A percentile compares a stretch with the other conserved stretches of the same genome.
These are phyloP conservation scores for Yoshiicerus persimilis DNA, from an alignment of 1,140 invertebrate genomes.

Conservation along the genomic window DNA sequence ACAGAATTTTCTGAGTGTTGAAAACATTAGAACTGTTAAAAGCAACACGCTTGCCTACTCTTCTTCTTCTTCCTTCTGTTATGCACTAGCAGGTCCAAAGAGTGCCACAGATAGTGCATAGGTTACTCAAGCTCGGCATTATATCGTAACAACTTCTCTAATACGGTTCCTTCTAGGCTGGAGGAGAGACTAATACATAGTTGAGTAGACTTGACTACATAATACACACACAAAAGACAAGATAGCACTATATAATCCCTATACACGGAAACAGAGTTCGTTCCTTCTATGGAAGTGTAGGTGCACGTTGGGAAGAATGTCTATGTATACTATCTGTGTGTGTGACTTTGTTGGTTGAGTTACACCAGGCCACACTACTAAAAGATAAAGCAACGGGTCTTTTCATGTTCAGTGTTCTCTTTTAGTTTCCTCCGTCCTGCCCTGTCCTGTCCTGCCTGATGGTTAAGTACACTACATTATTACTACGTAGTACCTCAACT, in stretches of 20 bases:
- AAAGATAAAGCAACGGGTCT: neutral
- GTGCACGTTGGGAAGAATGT: neutral
- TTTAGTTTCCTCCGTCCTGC: neutral
- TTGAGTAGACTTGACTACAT: neutral
- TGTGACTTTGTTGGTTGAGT: neutral
- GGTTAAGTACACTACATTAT: neutral
- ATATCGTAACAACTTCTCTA: no score
- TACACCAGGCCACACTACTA: neutral
- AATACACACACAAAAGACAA: neutral
- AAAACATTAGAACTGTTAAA: conserved; percentile 34
- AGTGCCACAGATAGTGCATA: no score
- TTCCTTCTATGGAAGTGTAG: neutral
- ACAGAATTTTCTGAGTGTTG: conserved; percentile 25
- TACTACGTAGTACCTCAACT: neutral
- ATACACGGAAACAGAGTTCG: no score
- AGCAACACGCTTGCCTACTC: conserved; percentile 35
- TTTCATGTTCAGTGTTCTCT: neutral
- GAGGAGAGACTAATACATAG: neutral
- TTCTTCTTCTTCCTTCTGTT: conserved; percentile 3
- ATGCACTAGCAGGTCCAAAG: neutral
- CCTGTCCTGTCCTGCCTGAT: neutral
- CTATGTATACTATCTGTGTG: neutral
- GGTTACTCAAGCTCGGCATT: no score
- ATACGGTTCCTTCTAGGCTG: no score
- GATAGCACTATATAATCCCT: neutral